phyloP scores from a whole-genome alignment of 2,113 vertebrate genomes.

The Vireo altiloquus region DNA sequence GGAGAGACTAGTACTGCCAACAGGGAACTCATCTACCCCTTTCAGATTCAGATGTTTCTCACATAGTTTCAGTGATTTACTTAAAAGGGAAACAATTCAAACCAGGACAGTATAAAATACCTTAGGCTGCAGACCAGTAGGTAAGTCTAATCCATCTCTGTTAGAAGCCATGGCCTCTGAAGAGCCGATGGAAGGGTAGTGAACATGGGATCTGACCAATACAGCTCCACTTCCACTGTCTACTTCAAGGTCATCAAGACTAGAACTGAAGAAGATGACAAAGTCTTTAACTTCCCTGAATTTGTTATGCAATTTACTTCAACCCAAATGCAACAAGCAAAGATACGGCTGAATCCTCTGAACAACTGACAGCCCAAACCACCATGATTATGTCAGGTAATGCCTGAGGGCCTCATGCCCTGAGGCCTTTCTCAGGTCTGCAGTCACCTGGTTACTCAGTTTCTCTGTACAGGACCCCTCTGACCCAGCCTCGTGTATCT shows the following conservation, averaged over 20 bases:
- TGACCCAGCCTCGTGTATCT: rapidly evolving
- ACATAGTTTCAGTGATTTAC: neutral
- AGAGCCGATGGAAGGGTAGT: constrained; percentile 45
- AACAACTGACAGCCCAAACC: neutral
- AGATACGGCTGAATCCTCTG: neutral
- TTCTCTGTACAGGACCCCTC: neutral
- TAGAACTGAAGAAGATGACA: constrained; percentile 74
- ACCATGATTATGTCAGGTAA: neutral
- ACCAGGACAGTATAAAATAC: constrained; percentile 63
- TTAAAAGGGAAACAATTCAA: neutral
- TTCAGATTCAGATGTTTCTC: neutral
- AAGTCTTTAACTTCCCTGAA: neutral
- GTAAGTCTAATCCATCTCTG: constrained; percentile 69
- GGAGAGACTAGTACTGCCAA: neutral
- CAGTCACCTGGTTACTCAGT: no score
- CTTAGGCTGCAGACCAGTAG: constrained; percentile 68
- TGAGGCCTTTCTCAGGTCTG: neutral
- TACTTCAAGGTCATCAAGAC: constrained; percentile 86
- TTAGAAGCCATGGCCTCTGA: constrained; percentile 41
- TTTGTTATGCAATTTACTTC: neutral
- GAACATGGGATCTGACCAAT: neutral
- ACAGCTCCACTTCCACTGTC: constrained; percentile 77
- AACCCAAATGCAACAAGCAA: neutral
- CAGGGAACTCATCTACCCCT: neutral
- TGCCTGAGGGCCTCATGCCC: no score